Base-by-base conservation (phyloP, 2,113 vertebrate species). In the Alligator mississippiensis region DNA sequence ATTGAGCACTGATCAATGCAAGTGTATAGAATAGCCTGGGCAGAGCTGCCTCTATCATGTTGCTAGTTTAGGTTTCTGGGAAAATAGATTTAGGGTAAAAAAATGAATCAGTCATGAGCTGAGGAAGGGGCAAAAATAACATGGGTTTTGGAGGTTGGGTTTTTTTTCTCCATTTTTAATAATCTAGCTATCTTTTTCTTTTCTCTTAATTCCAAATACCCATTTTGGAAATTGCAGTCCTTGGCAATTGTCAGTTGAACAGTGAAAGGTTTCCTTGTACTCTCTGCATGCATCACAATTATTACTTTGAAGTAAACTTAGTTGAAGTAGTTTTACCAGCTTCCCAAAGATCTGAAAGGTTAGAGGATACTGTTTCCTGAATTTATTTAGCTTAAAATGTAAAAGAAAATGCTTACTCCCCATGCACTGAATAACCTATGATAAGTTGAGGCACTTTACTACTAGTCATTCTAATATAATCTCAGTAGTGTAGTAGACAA, bases 381-480 rank as follows among this genome's bases (percentile, higher is more conserved):
- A 5, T 87, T 34, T 28, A 15, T 58, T 66, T 34, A 27, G 9
- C 27, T 72, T 18, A 88, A 66, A 57, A 75, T 60, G 34, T 19
- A 54, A 28, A 60, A 14, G 10, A 3, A 24, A 47, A 60, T 30
- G 30, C 2, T 5, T 66, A 12, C 6, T 64, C 17, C 38, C 19
- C 6, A 2, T 1, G 3, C 11, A 28, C 16, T 30, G 25, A 1
- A 0, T n/a, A 58, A 63, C 30, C 47, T 0, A 0, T 19, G 27
- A 55, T 80, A 22, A 28, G 60, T 21, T 34, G 59, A 27, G 61
- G 25, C 38, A 30, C 12, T 24, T 17, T 28, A 9, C 12, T 27
- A 38, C 16, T 27, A 54, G 81, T 64, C 66, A 30, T 84, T 84
- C 75, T 72, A 59, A 72, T 75, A 77, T 75, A 87, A 64, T 64